phyloP scores from a whole-genome alignment of 1,140 invertebrate species.

The Cotesia chilonis region DNA sequence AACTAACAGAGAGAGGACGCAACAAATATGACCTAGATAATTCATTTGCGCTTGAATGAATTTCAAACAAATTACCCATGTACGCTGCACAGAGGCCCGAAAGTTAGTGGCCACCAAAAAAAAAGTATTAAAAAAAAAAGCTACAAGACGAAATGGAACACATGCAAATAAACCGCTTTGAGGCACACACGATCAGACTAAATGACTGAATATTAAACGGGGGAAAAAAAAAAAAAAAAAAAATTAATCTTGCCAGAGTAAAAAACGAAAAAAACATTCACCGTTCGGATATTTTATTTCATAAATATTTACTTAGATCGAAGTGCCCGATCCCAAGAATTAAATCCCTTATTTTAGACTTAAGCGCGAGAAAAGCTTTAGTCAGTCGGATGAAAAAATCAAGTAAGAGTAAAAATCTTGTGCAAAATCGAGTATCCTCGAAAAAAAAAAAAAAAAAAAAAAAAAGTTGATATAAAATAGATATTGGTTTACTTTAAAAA shows the following conservation, averaged over 20 bases:
- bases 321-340: no score
- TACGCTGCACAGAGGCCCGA: background rate
- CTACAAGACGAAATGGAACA: conserved; percentile 8
- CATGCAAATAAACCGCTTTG: conserved; percentile 4
- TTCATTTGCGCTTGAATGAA: conserved; percentile 19
- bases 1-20: background rate
- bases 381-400: no score
- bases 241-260: no score
- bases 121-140: background rate
- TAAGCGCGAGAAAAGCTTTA: no score
- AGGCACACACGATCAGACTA: background rate
- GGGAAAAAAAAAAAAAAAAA: no score
- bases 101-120: background rate
- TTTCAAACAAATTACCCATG: conserved; percentile 23
- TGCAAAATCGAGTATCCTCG: background rate
- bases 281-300: no score
- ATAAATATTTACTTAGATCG: no score
- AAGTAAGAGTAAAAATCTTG: background rate
- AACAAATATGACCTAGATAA: conserved; percentile 3
- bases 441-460: conserved; percentile 24
- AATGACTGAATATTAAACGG: background rate
- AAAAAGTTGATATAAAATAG: conserved; percentile 15
- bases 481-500: conserved; percentile 13
- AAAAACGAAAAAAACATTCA: no score
- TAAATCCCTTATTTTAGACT: no score